These are phyloP conservation scores for Scolopax bukidnonensis DNA, from an alignment of 2,797 vertebrate species.

Conservation along the genomic window DNA sequence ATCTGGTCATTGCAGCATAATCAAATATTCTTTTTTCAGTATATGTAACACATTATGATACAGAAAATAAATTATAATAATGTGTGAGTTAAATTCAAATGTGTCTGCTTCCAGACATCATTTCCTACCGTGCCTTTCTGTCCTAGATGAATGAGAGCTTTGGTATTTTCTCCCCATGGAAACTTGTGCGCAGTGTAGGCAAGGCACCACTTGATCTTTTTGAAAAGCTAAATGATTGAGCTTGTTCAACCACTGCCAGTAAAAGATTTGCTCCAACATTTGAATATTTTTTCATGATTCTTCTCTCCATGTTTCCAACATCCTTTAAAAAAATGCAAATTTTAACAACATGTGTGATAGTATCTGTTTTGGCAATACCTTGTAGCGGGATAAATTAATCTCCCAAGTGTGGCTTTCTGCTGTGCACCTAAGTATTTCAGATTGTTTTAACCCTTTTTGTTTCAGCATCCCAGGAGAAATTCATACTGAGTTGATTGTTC, in stretches of 20 bases:
- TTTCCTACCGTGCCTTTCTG: not conserved
- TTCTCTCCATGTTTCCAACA: not conserved
- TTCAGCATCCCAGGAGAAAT: not conserved
- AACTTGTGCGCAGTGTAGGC: not conserved
- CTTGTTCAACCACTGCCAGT: not conserved
- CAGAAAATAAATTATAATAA: not conserved
- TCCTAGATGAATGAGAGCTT: not conserved
- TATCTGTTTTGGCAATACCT: not conserved
- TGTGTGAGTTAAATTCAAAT: not conserved
- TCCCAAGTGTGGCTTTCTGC: not conserved
- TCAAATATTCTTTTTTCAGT: not conserved
- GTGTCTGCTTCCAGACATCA: not conserved
- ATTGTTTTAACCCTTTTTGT: not conserved
- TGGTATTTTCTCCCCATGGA: not conserved
- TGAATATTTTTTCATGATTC: not conserved
- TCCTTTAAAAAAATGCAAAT: not conserved
- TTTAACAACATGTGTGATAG: not conserved
- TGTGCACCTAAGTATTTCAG: not conserved
- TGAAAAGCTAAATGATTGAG: not conserved
- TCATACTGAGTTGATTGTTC: not conserved
- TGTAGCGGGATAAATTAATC: not conserved
- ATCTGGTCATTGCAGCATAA: not conserved
- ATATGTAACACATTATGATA: not conserved
- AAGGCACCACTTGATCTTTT: not conserved
- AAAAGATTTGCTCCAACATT: not conserved